phyloP scores from a whole-genome alignment of 2,888 invertebrate species.

The Standfussiana lucernea region DNA sequence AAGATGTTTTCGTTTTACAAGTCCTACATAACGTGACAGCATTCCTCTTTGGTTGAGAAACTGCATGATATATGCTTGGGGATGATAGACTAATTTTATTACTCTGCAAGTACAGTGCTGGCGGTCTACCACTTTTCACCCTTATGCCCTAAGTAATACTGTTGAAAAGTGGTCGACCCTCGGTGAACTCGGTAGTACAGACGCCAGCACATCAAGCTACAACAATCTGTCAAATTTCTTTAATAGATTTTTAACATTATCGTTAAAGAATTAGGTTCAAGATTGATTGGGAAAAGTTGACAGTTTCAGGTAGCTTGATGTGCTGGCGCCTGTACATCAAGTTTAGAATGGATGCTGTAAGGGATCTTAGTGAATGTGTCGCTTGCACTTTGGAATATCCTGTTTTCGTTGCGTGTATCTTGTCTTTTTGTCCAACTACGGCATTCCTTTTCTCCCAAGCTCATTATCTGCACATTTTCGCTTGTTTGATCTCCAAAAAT shows the following conservation, averaged over 20 bases:
- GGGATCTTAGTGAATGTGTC: not conserved
- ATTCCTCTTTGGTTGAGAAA: conserved; percentile 30
- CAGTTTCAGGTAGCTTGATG: too few species aligned
- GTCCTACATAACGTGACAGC: conserved; percentile 34
- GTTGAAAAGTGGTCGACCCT: too few species aligned
- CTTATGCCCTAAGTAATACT: too few species aligned
- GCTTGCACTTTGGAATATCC: not conserved
- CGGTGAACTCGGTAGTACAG: too few species aligned
- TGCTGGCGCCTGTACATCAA: too few species aligned
- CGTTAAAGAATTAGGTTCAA: too few species aligned
- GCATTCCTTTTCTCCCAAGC: not conserved
- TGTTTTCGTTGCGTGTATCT: not conserved
- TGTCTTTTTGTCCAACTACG: not conserved
- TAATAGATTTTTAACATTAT: too few species aligned
- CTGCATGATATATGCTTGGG: not conserved
- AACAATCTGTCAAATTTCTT: too few species aligned
- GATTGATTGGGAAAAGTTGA: too few species aligned
- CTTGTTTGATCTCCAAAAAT: not conserved
- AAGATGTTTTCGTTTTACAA: conserved; percentile 45
- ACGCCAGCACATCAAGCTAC: too few species aligned
- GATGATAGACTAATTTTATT: conserved; percentile 24
- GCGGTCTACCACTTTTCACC: too few species aligned
- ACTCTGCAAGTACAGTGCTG: conserved; percentile 4
- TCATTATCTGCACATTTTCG: not conserved
- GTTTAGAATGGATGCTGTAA: not conserved